Evolutionary conservation across 2,888 invertebrate genomes (phyloP), one percentile per base, ranked within the genome.

Genomic region (Ptychoptera albimana): DNA sequence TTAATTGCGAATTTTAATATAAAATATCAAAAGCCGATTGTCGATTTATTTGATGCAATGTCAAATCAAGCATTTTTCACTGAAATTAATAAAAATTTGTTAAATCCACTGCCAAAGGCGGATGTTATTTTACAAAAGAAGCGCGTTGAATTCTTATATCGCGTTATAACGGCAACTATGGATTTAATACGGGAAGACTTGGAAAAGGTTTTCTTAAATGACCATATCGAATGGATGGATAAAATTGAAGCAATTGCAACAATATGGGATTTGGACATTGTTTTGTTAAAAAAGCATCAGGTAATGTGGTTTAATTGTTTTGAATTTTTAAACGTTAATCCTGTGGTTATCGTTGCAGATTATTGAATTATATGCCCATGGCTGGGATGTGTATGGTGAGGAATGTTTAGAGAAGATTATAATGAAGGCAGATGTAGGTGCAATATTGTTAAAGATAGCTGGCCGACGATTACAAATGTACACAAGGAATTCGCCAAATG

Each of bases 1-100:
- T 83, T 88, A 62, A 77, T 89, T 51, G 76, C 85, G 14, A 73
- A 75, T 50, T 86, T 91, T 55, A 77, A 77, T 53, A 61, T 92
- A 42, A 87, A 81, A 58, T 69, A 76, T 50, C 62, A 72, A 41
- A 86, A 79, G 60, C 86, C 78, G 8, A 70, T 81, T 48, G 81
- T 74, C 48, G 74, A 72, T 47, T 66, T 94, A 14, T 93, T 86
- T 57, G 88, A 92, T 58, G 74, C 80, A 8, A 77, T 76, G 53
- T 70, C 68, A 32, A 64, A 73, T 49, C 72, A 75, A 51, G 70
- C 76, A 46, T 71, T 66, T 43, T 57, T 61, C 34, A 50, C 52
- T 14, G 62, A 64, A 39, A 60, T 65, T 42, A 61, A 69, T 42
- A 59, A 67, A 14, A 69, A 69, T 51, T 68, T 75, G 45, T 66